These are phyloP conservation scores for Acronicta psi DNA, from an alignment of 2,888 invertebrate genomes.

Conservation along the genomic window DNA sequence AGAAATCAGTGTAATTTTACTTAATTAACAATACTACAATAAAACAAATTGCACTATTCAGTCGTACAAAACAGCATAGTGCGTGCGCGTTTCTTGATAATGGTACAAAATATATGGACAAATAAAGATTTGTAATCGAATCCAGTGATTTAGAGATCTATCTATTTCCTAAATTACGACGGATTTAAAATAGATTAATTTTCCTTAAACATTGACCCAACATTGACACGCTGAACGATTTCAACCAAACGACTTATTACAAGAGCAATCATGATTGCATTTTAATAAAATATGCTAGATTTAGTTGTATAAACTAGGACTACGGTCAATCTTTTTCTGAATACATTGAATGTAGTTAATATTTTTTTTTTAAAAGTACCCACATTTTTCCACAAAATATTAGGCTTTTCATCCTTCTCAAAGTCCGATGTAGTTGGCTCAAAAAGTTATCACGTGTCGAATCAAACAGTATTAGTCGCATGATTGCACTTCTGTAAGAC, in stretches of 20 bases:
- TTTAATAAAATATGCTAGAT: not conserved
- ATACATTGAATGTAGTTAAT: no score
- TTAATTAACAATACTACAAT: no score
- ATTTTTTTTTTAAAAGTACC: no score
- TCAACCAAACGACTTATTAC: no score
- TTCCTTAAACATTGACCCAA: constrained; percentile 11
- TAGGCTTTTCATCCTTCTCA: constrained; percentile 3
- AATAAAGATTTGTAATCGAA: constrained; percentile 6
- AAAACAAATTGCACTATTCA: no score
- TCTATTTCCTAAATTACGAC: constrained; percentile 10
- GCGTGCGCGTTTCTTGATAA: not conserved
- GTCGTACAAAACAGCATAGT: not conserved
- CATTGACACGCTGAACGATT: no score
- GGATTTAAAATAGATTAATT: constrained; percentile 25
- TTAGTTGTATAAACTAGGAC: not conserved
- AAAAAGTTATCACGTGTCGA: constrained; percentile 39
- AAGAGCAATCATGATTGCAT: no score
- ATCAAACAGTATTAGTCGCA: constrained; percentile 53
- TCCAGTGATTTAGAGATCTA: constrained; percentile 10
- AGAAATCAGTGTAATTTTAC: no score
- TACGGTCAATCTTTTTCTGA: no score
- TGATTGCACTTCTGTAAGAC: constrained; percentile 54
- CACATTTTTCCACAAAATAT: not conserved
- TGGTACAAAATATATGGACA: no score
- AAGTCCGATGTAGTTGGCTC: constrained; percentile 30